phyloP scores from a whole-genome alignment of 2,888 invertebrate genomes.

The Clitarchus hookeri region DNA sequence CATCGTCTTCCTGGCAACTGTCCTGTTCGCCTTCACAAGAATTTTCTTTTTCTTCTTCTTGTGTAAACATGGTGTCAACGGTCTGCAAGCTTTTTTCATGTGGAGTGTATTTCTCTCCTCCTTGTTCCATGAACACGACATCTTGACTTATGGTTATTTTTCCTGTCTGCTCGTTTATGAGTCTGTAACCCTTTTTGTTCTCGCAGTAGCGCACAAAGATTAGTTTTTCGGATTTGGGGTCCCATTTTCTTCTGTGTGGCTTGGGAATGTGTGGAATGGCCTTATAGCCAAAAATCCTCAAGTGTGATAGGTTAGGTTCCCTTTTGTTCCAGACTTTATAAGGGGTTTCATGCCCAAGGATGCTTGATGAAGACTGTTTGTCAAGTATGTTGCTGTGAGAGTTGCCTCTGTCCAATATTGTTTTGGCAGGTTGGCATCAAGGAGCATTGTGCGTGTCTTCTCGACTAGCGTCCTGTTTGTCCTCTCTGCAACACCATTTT shows the following conservation, averaged over 20 bases:
- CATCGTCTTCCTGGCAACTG: not conserved
- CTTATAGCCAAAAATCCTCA: not conserved
- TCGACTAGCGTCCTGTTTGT: no score
- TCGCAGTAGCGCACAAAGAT: not conserved
- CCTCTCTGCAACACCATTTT: no score
- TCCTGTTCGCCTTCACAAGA: not conserved
- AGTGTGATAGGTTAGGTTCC: not conserved
- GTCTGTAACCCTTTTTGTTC: not conserved
- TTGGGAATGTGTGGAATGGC: not conserved
- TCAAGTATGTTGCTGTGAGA: not conserved
- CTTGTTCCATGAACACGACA: not conserved
- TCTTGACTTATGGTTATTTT: not conserved
- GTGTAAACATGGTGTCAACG: not conserved
- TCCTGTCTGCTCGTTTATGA: not conserved
- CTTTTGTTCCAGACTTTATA: not conserved
- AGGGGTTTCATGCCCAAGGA: not conserved
- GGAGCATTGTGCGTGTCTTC: not conserved
- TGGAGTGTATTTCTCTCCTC: not conserved
- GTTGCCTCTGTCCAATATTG: not conserved
- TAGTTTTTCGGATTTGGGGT: not conserved
- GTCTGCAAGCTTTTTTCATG: not conserved
- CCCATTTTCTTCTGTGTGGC: not conserved
- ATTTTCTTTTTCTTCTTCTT: not conserved
- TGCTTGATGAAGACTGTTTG: not conserved
- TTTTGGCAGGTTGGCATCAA: not conserved